Conservation (phyloP, 2,797 vertebrate species). For the Lepilemur ruficaudatus region DNA sequence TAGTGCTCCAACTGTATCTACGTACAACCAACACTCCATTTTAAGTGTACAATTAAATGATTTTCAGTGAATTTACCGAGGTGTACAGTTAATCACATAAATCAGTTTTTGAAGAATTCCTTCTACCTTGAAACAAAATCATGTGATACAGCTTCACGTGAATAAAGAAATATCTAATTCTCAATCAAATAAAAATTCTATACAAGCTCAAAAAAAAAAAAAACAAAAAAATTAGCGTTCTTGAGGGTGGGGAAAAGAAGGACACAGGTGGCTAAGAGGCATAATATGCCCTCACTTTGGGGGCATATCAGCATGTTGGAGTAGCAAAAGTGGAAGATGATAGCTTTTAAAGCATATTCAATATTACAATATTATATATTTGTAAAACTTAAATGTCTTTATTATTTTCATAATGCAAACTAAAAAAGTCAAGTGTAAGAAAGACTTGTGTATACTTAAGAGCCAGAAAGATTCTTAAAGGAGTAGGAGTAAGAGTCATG, state of each 20-base stretch:
- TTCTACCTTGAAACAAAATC: slow-evolving; percentile 44
- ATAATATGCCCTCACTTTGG: neutral
- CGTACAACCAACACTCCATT: too few species aligned
- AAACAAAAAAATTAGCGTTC: too few species aligned
- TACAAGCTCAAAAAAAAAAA: neutral
- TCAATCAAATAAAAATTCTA: slow-evolving; percentile 59
- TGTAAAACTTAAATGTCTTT: neutral
- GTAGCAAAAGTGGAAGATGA: neutral
- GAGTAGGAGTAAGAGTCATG: neutral
- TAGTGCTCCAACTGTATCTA: too few species aligned
- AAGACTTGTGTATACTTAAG: neutral
- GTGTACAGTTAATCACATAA: too few species aligned
- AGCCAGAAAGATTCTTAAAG: slow-evolving; percentile 20
- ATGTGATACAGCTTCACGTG: neutral
- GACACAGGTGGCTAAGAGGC: neutral
- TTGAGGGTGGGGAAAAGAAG: neutral
- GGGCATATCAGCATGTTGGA: neutral
- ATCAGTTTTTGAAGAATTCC: too few species aligned
- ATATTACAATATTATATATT: neutral
- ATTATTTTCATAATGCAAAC: neutral
- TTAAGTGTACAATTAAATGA: too few species aligned
- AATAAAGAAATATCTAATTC: slow-evolving; percentile 51
- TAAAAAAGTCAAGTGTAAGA: neutral
- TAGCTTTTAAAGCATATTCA: neutral
- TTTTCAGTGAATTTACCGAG: too few species aligned